These are phyloP conservation scores for Microcebus tavaratra DNA, from an alignment of 2,113 vertebrate genomes.

Conservation along the genomic window DNA sequence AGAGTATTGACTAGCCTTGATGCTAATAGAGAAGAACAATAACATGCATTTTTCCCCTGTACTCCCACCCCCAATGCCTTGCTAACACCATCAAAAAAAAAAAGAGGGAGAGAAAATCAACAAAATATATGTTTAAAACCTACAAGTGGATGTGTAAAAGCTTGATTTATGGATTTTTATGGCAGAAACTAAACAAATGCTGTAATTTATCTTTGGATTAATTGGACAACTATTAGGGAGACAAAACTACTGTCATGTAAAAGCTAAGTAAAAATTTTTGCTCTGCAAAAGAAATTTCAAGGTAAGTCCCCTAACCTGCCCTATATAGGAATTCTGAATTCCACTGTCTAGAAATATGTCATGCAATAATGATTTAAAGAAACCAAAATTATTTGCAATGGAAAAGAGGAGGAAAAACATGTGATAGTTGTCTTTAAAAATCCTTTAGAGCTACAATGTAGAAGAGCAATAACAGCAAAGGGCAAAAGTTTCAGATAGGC, in stretches of 20 bases:
- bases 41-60: not conserved
- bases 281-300: not conserved
- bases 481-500: not conserved
- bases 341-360: not conserved
- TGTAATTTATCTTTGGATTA: not conserved
- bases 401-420: not conserved
- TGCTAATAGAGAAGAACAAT: not conserved
- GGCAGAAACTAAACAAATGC: not conserved
- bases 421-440: not conserved
- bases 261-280: not conserved
- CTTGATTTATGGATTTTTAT: constrained; percentile 28
- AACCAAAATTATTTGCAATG: not conserved
- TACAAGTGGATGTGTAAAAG: not conserved
- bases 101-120: not conserved
- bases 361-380: not conserved
- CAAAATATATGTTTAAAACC: not conserved
- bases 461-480: not conserved
- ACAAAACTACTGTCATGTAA: not conserved
- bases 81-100: not conserved
- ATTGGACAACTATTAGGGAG: not conserved
- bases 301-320: not conserved
- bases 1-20: not conserved
- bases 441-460: not conserved
- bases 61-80: not conserved
- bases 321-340: not conserved